Percentiles rank a stretch among this genome's conserved stretches.
Evolutionary conservation across 2,888 invertebrate genomes (phyloP).

Genomic region (Proisotoma minuta): DNA sequence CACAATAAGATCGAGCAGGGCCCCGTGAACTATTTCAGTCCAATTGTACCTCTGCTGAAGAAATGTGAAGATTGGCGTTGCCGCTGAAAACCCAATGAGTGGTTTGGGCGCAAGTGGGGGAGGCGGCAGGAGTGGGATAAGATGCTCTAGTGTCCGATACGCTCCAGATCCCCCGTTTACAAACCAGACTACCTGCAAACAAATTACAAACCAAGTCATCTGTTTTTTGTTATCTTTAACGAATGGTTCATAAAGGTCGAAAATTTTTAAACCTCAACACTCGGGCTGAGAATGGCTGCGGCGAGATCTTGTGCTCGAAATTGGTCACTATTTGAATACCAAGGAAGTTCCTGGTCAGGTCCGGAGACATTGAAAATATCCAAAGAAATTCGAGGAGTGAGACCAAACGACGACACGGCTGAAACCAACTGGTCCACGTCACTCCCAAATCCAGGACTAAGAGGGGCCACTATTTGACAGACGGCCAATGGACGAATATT

Average conservation of each 20-base stretch:
- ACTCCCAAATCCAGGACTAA: background rate
- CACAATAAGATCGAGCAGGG: conserved; percentile 31
- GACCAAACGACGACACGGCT: conserved; percentile 9
- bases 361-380: conserved; percentile 26
- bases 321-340: conserved; percentile 34
- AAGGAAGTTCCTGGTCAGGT: conserved; percentile 15
- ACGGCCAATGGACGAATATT: background rate
- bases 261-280: conserved; percentile 27
- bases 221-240: too few species aligned
- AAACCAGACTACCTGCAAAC: conserved; percentile 37
- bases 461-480: conserved; percentile 6
- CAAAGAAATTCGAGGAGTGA: conserved; percentile 20
- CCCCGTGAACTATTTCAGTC: conserved; percentile 26
- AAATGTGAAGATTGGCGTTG: conserved; percentile 28
- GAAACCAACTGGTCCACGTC: background rate
- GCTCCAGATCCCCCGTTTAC: conserved; percentile 30
- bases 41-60: conserved; percentile 29
- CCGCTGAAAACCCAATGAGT: conserved; percentile 29
- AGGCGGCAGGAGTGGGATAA: conserved; percentile 22
- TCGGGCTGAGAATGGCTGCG: conserved; percentile 21
- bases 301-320: conserved; percentile 32
- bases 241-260: too few species aligned
- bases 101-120: conserved; percentile 21
- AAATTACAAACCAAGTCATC: too few species aligned
- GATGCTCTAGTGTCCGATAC: conserved; percentile 15